Evolutionary conservation across 2,888 invertebrate species (phyloP), one percentile per base, ranked within the genome.

Genomic region (Erebia palarica): DNA sequence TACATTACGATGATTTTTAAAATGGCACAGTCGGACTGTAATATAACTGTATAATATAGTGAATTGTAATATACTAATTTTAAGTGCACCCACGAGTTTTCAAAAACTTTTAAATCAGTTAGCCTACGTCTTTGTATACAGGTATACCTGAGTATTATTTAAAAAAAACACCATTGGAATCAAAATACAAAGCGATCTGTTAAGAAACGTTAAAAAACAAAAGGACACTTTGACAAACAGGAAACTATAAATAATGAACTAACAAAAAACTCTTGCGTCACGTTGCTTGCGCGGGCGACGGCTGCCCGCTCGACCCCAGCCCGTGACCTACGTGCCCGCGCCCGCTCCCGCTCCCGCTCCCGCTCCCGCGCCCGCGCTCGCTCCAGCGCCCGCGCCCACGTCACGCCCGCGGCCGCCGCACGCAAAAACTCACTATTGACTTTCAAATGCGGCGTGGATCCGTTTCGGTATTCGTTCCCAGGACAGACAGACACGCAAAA

Each of bases 361-460:
- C 63, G n/a, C n/a, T n/a, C n/a, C 69, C 47, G 65, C 69, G 65
- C 57, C 18, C 53, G 0, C 18, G 55, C 51, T 51, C 51, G 8
- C 1, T 73, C 73, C 69, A 44, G 64, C 69, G 57, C 71, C 51
- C 53, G 44, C 18, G 51, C 53, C 16, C 63, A 4, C 1, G 21
- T 44, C n/a, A n/a, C n/a, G 21, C 3, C 27, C 27, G 27, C 27
- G 27, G 42, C 14, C 21, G 61, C n/a, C 55, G 51, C n/a, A 47
- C 18, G 67, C 69, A 76, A 77, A 76, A 75, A 68, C 65, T 63
- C 49, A 27, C 59, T 55, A 75, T 77, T 76, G 76, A 77, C 74
- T 75, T 70, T 70, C 75, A 77, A 75, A 76, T 77, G 61, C 63
- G 18, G 27, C 73, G 42, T 57, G 67, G 64, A 68, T 68, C 60